Evolutionary conservation across 1,140 invertebrate genomes (phyloP), one percentile per base, ranked within the genome.

Genomic region (Hylyphantes graminicola): DNA sequence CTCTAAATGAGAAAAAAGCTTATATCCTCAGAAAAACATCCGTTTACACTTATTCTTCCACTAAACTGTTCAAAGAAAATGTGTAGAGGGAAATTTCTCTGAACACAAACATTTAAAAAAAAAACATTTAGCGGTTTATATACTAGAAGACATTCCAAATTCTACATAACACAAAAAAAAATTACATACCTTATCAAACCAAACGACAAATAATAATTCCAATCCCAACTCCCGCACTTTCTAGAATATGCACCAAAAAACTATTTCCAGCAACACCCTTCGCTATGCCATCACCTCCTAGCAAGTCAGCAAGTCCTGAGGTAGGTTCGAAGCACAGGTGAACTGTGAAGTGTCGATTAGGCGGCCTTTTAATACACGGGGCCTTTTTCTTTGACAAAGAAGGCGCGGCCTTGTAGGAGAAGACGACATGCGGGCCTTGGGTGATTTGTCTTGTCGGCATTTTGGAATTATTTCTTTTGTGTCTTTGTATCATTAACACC

Each of bases 341-440:
- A 54, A 15, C 54, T 17, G 75, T 67, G 17, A 10, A 10, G 9
- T 64, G 48, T 17, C 11, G 59, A 63, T n/a, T 6, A 11, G 57
- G 55, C 55, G 19, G 35, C 74, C 63, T 64, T 78, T 55, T 67
- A 78, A 78, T 77, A 78, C 51, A 55, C 19, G 48, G 48, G 17
- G 13, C 51, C 51, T 70, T 59, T 59, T 70, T 70, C 50, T 70
- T 12, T 59, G 63, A 7, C 11, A 13, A 11, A 70, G 55, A 53
- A 78, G 76, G 76, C 50, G 76, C 63, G 76, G 76, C 63, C 76
- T 78, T 78, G 63, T 67, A 78, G 50, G 35, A 53, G 17, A 55
- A 35, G 35, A 35, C 35, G 11, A 0, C 75, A 78, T 78, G 75
- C 75, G 75, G 75, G 75, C 19, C 19, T 61, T 50, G 5, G 21